Base-by-base conservation (phyloP, 2,113 vertebrate genomes). In the Thunnus thynnus region DNA sequence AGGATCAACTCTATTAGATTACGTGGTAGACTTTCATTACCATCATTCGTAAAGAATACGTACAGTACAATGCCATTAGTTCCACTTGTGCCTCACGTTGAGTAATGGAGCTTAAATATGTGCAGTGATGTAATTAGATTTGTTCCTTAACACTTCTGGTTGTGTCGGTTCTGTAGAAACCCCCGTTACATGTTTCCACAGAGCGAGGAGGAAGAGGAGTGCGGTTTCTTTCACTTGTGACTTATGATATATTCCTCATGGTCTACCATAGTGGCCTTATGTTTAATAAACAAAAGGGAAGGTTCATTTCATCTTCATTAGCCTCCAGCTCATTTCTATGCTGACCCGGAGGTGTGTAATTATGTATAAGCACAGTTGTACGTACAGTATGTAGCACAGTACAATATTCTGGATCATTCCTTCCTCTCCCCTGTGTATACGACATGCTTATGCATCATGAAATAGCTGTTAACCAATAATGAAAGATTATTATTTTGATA, bases 231-330 rank as follows among this genome's bases (percentile, higher is more conserved):
- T 85, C 56, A 75, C 62, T 67, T 30, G 52, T 88, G 76, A 85
- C 86, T 86, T 80, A 62, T 80, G 41, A 73, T 85, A 78, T 90
- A 75, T 86, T 85, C 66, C 82, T 85, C 83, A 87, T 82, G 85
- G 92, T 93, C 88, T 88, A 91, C 95, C 94, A 94, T 94, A 93
- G 93, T 93, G 94, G 94, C 94, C 95, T 96, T 95, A 95, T 93
- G 93, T 95, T 94, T 82, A 83, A 86, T 87, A 86, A 86, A 91
- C 80, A 86, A 91, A 22, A 88, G 78, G 71, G 83, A 87, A 92
- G 67, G 51, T 70, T 58, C 4, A 72, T 88, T 73, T 74, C 54
- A 66, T 86, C 82, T 80, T 85, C 85, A 80, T 80, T 88, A 80
- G n/a, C 82, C 48, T 69, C 54, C 74, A 77, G 71, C 32, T 74